A percentile compares a stretch with the other conserved stretches of the same genome.
Conservation (phyloP, 2,888 invertebrate species). For the Octonoba sinensis region DNA sequence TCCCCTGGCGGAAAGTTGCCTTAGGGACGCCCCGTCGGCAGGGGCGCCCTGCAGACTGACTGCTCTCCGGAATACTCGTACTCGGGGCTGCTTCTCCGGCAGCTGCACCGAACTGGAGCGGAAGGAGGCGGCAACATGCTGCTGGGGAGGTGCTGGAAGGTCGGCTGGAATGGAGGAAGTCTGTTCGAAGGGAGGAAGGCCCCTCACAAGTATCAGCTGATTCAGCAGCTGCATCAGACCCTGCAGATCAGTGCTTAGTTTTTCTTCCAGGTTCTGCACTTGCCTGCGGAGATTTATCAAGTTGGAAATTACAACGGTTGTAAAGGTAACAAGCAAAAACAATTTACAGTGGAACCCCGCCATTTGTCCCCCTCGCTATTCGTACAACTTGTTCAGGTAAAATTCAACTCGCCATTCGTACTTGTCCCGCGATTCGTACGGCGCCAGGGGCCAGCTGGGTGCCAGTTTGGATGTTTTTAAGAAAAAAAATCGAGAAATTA, state of each 20-base stretch:
- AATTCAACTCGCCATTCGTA: too few species aligned
- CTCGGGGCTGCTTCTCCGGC: constrained; percentile 28
- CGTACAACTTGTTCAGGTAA: too few species aligned
- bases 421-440: too few species aligned
- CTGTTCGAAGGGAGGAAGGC: constrained; percentile 27
- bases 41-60: constrained; percentile 56
- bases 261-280: constrained; percentile 49
- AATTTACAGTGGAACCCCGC: not conserved
- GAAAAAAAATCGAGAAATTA: too few species aligned
- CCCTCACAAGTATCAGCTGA: constrained; percentile 38
- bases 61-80: constrained; percentile 55
- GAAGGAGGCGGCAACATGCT: not conserved
- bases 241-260: constrained; percentile 47
- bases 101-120: constrained; percentile 54
- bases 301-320: too few species aligned
- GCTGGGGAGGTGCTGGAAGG: constrained; percentile 28
- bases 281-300: constrained; percentile 24
- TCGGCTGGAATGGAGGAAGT: constrained; percentile 50
- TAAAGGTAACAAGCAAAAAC: not conserved
- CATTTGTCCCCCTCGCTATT: too few species aligned
- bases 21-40: constrained; percentile 15
- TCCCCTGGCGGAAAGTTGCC: constrained; percentile 34
- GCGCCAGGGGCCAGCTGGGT: too few species aligned
- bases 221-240: constrained; percentile 52
- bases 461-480: too few species aligned